A percentile compares a stretch with the other conserved stretches of the same genome.
These are phyloP conservation scores for Drosophila mojavensis DNA, from an alignment of 1,140 invertebrate species.

Conservation along the genomic window DNA sequence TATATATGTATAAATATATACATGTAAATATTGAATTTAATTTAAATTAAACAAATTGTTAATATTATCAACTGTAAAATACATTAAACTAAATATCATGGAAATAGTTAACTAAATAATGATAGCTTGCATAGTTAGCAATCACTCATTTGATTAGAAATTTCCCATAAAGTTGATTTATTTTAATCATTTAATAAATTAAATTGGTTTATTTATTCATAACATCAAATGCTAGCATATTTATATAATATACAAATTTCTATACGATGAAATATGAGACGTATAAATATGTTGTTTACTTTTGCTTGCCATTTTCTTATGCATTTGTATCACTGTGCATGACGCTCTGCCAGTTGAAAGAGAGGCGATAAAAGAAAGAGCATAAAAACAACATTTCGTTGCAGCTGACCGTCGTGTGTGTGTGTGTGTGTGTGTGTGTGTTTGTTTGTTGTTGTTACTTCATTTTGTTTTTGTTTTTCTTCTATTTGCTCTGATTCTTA, in stretches of 20 bases:
- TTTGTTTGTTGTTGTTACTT: slow-evolving; percentile 30
- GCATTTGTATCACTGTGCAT: slow-evolving; percentile 4
- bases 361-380: slow-evolving; percentile 11
- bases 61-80: not conserved
- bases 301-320: not conserved
- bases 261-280: not conserved
- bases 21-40: not conserved
- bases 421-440: not conserved
- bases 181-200: no score
- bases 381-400: slow-evolving; percentile 60
- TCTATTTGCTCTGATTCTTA: slow-evolving; percentile 39
- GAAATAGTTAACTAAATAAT: not conserved
- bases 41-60: not conserved
- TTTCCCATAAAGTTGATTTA: no score
- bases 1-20: no score
- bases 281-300: not conserved
- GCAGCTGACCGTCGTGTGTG: slow-evolving; percentile 52
- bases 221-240: not conserved
- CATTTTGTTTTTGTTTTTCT: slow-evolving; percentile 31
- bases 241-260: not conserved
- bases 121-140: no score
- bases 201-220: not conserved
- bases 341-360: not conserved
- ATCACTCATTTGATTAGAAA: no score
- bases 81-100: not conserved